Evolutionary conservation across 2,888 invertebrate genomes (phyloP).

Genomic region (Matsumyia berberina): DNA sequence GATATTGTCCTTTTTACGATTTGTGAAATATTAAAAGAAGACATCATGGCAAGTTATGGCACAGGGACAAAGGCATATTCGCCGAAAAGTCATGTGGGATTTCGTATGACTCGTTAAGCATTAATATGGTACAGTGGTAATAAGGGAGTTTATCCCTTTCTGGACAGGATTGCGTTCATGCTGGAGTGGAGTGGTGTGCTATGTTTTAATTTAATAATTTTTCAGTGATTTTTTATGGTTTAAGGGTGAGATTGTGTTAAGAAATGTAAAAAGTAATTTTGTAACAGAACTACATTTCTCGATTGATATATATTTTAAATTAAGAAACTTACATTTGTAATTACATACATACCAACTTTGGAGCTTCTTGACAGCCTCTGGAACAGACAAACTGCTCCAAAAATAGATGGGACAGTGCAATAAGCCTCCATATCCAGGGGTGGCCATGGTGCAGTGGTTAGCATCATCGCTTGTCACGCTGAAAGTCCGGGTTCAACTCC

Average conservation of each 20-base stretch:
- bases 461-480: no score
- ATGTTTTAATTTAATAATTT: constrained; percentile 42
- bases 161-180: constrained; percentile 3
- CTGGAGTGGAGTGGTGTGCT: not conserved
- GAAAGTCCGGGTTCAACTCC: no score
- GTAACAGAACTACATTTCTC: not conserved
- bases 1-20: constrained; percentile 48
- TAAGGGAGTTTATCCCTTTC: constrained; percentile 36
- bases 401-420: no score
- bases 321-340: no score
- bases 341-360: no score
- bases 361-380: no score
- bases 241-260: not conserved
- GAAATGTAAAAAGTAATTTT: not conserved
- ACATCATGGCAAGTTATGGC: constrained; percentile 42
- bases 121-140: constrained; percentile 44
- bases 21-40: constrained; percentile 54
- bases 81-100: constrained; percentile 49
- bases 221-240: constrained; percentile 10
- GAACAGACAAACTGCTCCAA: no score
- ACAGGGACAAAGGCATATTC: constrained; percentile 37
- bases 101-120: constrained; percentile 48
- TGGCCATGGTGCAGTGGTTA: no score
- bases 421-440: no score
- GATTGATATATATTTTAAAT: no score